Conservation (phyloP, 2,797 vertebrate species). For the Pristis pectinata region DNA sequence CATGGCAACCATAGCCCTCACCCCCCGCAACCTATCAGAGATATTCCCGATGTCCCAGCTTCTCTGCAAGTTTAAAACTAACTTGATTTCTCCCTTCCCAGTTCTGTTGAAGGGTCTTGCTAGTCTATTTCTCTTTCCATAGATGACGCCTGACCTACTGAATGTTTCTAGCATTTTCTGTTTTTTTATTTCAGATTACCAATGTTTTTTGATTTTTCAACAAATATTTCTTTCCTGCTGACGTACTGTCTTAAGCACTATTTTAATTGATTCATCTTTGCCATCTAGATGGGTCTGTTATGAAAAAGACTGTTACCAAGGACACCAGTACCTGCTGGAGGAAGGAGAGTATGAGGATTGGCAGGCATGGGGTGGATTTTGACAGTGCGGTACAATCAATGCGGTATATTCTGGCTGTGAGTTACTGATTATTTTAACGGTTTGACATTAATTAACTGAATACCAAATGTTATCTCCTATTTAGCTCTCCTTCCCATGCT, state of each 20-base stretch:
- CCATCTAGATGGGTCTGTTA: slow-evolving; percentile 74
- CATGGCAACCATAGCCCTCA: no score
- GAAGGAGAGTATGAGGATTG: slow-evolving; percentile 69
- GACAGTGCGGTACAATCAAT: slow-evolving; percentile 59
- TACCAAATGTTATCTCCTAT: neutral
- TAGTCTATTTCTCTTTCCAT: no score
- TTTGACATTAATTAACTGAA: neutral
- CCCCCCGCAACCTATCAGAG: no score
- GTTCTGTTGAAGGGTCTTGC: no score
- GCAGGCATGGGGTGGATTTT: slow-evolving; percentile 50
- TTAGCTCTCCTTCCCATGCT: neutral
- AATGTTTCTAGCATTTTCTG: no score
- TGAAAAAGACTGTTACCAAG: slow-evolving; percentile 66
- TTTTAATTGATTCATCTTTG: slow-evolving; percentile 32
- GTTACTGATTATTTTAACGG: slow-evolving; percentile 44
- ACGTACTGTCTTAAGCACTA: slow-evolving; percentile 37
- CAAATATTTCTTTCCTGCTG: slow-evolving; percentile 39
- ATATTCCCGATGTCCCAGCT: no score
- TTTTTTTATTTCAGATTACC: no score
- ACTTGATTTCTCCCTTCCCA: no score
- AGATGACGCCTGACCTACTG: no score
- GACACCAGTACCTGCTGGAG: slow-evolving; percentile 69
- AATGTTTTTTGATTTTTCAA: neutral
- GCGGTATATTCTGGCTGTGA: slow-evolving; percentile 71
- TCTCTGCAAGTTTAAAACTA: slow-evolving; percentile 34